Conservation (phyloP, 23 tunicate species). For the Halocynthia roretzi region DNA sequence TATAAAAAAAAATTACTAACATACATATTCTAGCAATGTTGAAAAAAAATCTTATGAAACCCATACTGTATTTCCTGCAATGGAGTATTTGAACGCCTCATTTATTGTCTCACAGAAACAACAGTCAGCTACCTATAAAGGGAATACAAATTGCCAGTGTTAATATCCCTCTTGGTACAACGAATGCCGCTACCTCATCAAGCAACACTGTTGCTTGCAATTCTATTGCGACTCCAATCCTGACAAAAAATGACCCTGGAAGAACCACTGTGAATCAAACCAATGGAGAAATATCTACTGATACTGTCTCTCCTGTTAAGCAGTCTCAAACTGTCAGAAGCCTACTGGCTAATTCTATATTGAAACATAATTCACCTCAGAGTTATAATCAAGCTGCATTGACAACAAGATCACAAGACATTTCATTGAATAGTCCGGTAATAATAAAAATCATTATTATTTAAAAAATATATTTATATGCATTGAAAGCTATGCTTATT, state of each 20-base stretch:
- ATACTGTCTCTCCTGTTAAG: neutral
- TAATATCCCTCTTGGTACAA: constrained; percentile 35
- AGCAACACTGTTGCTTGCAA: neutral
- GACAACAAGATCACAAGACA: too few relatives aligned
- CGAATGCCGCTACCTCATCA: neutral
- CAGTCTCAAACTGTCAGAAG: constrained; percentile 10
- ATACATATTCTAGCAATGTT: neutral
- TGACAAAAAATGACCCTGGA: neutral
- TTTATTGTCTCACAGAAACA: neutral
- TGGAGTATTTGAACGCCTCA: neutral
- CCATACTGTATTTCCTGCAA: neutral
- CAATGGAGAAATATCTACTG: neutral
- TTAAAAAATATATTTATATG: too few relatives aligned
- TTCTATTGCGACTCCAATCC: neutral
- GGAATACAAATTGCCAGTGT: constrained; percentile 86
- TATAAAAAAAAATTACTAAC: too few relatives aligned
- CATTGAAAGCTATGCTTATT: neutral
- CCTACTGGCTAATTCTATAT: constrained; percentile 12
- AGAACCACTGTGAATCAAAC: constrained; percentile 14
- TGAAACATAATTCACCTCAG: constrained; percentile 2
- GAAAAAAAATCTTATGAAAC: neutral
- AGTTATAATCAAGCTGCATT: too few relatives aligned
- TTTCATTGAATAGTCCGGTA: too few relatives aligned
- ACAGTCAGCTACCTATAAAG: constrained; percentile 37
- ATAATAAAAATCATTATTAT: too few relatives aligned